Evolutionary conservation across 1,140 invertebrate species (phyloP).

Genomic region (Babylonia areolata): DNA sequence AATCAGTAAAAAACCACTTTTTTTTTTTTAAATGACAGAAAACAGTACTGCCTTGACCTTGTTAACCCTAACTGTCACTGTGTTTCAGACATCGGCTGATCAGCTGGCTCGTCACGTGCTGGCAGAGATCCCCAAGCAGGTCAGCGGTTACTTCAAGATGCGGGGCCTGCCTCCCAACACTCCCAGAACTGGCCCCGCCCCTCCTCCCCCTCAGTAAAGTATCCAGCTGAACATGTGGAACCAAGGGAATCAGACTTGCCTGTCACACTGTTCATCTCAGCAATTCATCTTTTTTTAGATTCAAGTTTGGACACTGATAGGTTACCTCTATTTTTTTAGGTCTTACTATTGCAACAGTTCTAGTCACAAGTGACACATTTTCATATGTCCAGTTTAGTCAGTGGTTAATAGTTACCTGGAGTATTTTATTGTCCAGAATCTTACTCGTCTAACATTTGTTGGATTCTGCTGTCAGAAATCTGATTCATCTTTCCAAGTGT

Average conservation of each 20-base stretch:
- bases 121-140: conserved; percentile 80
- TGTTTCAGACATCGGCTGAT: neutral
- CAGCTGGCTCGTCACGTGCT: conserved; percentile 77
- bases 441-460: too few species aligned
- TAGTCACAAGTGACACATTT: too few species aligned
- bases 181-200: neutral
- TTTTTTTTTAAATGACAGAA: neutral
- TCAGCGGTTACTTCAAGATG: conserved; percentile 70
- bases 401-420: too few species aligned
- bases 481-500: too few species aligned
- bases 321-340: too few species aligned
- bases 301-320: too few species aligned
- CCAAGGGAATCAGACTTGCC: neutral
- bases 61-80: neutral
- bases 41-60: neutral
- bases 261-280: neutral
- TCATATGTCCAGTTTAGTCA: too few species aligned
- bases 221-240: neutral
- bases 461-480: too few species aligned
- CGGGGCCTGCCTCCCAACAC: conserved; percentile 48
- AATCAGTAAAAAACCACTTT: neutral
- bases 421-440: too few species aligned
- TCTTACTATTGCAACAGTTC: too few species aligned
- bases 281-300: neutral
- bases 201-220: neutral